These are phyloP conservation scores for Gnatocerus cornutus DNA, from an alignment of 2,888 invertebrate species.

Conservation along the genomic window DNA sequence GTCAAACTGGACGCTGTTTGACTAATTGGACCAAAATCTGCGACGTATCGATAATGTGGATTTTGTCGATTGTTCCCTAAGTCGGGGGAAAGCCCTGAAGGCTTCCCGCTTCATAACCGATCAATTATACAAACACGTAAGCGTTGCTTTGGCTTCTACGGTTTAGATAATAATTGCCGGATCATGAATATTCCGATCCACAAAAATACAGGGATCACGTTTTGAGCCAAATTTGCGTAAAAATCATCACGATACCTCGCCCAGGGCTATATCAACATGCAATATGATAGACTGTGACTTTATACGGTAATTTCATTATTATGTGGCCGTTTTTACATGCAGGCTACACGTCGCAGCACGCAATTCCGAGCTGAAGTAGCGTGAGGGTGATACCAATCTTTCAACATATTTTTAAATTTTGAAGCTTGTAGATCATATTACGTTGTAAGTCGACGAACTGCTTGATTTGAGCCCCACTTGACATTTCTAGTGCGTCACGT, in stretches of 20 bases:
- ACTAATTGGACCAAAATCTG: neutral
- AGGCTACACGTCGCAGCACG: no score
- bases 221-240: conserved; percentile 2
- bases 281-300: neutral
- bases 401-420: no score
- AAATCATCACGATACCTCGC: conserved; percentile 3
- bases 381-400: no score
- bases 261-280: neutral
- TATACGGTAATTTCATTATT: conserved; percentile 2
- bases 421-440: no score
- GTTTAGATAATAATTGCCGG: conserved; percentile 1
- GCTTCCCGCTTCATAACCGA: neutral
- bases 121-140: conserved; percentile 9
- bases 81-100: neutral
- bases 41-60: neutral
- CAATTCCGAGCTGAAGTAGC: no score
- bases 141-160: conserved; percentile 7
- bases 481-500: no score
- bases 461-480: no score
- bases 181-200: conserved; percentile 12
- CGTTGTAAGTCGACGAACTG: no score
- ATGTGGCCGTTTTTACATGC: neutral
- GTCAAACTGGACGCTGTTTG: neutral
- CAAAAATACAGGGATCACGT: conserved; percentile 6
- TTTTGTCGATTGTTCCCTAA: neutral